Conservation (phyloP, 2,797 vertebrate species). For the Parauchenoglanis ngamensis region DNA sequence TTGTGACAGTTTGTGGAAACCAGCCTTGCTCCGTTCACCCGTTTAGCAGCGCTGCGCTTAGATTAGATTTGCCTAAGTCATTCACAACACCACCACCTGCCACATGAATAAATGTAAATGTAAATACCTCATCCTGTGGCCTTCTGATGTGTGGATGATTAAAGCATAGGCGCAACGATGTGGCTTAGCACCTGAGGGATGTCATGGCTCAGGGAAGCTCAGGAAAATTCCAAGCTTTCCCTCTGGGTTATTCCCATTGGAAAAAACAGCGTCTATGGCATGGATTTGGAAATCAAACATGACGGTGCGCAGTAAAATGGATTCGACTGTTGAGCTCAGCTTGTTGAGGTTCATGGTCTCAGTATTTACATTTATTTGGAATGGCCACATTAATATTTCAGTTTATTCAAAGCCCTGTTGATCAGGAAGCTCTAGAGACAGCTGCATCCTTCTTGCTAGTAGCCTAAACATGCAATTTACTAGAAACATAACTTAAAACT, state of each 20-base stretch:
- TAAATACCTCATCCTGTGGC: neutral
- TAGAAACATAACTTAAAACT: constrained; percentile 58
- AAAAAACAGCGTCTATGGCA: neutral
- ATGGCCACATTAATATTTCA: neutral
- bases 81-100: constrained; percentile 1
- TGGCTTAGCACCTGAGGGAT: constrained; percentile 18
- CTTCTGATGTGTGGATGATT: neutral
- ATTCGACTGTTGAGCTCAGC: neutral
- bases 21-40: neutral
- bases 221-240: constrained; percentile 27
- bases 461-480: neutral
- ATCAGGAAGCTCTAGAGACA: neutral
- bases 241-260: neutral
- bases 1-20: neutral
- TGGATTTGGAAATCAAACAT: neutral
- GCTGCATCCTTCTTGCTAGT: neutral
- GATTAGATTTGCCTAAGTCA: constrained; percentile 17
- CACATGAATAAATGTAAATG: neutral
- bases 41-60: neutral
- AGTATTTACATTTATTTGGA: neutral
- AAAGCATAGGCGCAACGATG: neutral
- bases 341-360: neutral
- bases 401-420: neutral
- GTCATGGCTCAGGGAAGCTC: constrained; percentile 6
- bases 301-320: neutral